Conservation (phyloP, 2,797 vertebrate species). For the Cyprinella venusta region DNA sequence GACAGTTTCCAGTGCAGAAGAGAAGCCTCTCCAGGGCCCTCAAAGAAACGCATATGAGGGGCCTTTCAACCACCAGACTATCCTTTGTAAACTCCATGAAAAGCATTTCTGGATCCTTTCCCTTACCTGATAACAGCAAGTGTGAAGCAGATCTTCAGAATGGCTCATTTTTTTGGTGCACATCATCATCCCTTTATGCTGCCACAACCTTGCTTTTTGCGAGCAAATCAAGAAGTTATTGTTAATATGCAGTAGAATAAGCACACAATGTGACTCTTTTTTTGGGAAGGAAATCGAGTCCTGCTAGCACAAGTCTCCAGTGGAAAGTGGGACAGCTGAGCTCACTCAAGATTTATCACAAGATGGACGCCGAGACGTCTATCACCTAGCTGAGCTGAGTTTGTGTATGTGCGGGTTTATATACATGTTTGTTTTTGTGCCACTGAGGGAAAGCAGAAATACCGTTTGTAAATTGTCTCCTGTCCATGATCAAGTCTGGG, state of each 20-base stretch:
- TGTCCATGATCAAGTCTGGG: slow-evolving; percentile 9
- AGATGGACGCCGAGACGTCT: slow-evolving; percentile 38
- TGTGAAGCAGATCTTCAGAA: slow-evolving; percentile 13
- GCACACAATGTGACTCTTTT: slow-evolving; percentile 50
- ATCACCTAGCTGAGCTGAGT: slow-evolving; percentile 6
- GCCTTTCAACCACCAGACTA: slow-evolving; percentile 54
- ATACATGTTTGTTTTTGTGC: slow-evolving; percentile 19
- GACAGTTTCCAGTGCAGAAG: slow-evolving; percentile 67
- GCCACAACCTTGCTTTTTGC: neutral
- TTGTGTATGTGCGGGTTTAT: neutral
- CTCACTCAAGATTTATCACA: slow-evolving; percentile 62
- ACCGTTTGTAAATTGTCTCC: neutral
- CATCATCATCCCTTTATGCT: slow-evolving; percentile 20
- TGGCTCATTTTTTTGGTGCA: slow-evolving; percentile 17
- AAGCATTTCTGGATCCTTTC: slow-evolving; percentile 24
- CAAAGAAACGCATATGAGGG: slow-evolving; percentile 34
- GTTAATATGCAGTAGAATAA: slow-evolving; percentile 47
- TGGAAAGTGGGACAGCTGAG: slow-evolving; percentile 49
- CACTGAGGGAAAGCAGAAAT: slow-evolving; percentile 20
- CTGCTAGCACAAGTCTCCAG: slow-evolving; percentile 45
- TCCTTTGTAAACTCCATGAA: slow-evolving; percentile 50
- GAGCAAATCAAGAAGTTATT: slow-evolving; percentile 25
- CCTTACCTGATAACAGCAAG: slow-evolving; percentile 6
- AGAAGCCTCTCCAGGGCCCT: slow-evolving; percentile 60
- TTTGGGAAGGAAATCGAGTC: slow-evolving; percentile 48